Percentiles rank a stretch among this genome's conserved stretches.
These are phyloP conservation scores for Phylloscopus collybita DNA, from an alignment of 2,797 vertebrate genomes.

Conservation along the genomic window DNA sequence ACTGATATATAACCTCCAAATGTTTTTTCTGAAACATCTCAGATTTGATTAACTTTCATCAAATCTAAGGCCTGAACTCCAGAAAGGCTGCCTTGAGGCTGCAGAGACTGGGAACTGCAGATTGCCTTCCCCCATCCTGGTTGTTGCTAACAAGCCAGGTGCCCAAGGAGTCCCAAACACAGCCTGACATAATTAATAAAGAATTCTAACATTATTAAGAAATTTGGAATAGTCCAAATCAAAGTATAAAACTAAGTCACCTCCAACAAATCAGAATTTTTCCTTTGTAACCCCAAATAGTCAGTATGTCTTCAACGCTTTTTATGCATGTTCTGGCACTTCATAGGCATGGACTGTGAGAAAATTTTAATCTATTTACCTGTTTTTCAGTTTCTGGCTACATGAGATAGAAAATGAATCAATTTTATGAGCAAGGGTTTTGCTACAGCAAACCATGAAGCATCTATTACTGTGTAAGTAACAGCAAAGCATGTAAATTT, in stretches of 20 bases:
- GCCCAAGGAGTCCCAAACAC: not conserved
- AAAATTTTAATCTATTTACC: not conserved
- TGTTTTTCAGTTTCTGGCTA: not conserved
- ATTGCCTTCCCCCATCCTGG: not conserved
- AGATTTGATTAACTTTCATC: slow-evolving; percentile 10
- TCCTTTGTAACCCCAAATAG: not conserved
- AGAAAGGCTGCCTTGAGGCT: slow-evolving; percentile 1
- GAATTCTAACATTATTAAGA: not conserved
- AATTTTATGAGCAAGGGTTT: not conserved
- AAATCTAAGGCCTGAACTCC: not conserved
- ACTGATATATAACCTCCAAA: not conserved
- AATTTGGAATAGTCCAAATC: not conserved
- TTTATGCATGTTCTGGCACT: not conserved
- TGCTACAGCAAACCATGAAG: not conserved
- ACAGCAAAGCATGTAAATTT: not conserved
- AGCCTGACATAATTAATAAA: not conserved
- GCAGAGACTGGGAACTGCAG: not conserved
- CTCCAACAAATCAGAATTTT: not conserved
- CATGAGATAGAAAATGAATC: not conserved
- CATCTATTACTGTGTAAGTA: not conserved
- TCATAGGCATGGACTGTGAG: not conserved
- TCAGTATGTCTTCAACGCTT: not conserved
- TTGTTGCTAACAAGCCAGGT: not conserved
- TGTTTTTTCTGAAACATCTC: not conserved
- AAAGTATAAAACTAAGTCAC: not conserved